Conservation (phyloP, 2,797 vertebrate genomes). For the Sebastes iracundus region DNA sequence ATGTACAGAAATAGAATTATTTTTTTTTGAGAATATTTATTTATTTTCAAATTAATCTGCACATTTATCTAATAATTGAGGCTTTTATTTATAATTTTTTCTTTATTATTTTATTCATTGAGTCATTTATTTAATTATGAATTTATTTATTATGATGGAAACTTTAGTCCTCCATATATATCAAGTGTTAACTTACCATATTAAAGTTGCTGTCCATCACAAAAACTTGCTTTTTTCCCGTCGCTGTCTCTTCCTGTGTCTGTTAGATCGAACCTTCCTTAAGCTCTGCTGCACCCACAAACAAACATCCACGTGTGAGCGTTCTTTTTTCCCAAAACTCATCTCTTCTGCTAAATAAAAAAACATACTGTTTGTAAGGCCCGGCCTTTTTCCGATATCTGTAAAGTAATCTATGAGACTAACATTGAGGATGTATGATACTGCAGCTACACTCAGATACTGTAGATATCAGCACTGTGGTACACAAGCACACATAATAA, state of each 20-base stretch:
- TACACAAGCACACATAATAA: slow-evolving; percentile 27
- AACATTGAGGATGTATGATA: slow-evolving; percentile 27
- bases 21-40: background rate
- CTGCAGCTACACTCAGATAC: background rate
- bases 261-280: background rate
- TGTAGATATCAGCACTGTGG: slow-evolving; percentile 29
- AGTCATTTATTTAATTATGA: background rate
- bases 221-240: slow-evolving; percentile 36
- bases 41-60: background rate
- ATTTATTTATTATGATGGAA: background rate
- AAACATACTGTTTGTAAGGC: slow-evolving; percentile 66
- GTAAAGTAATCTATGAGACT: slow-evolving; percentile 35
- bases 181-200: background rate
- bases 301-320: background rate
- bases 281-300: background rate
- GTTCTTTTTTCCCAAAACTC: background rate
- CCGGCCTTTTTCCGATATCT: slow-evolving; percentile 77
- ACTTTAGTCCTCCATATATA: background rate
- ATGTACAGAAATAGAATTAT: too few relatives aligned
- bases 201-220: background rate
- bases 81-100: background rate
- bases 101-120: background rate
- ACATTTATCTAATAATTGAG: background rate
- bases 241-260: background rate
- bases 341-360: slow-evolving; percentile 23